These are phyloP conservation scores for Willisornis vidua DNA, from an alignment of 2,113 vertebrate species.

Conservation along the genomic window DNA sequence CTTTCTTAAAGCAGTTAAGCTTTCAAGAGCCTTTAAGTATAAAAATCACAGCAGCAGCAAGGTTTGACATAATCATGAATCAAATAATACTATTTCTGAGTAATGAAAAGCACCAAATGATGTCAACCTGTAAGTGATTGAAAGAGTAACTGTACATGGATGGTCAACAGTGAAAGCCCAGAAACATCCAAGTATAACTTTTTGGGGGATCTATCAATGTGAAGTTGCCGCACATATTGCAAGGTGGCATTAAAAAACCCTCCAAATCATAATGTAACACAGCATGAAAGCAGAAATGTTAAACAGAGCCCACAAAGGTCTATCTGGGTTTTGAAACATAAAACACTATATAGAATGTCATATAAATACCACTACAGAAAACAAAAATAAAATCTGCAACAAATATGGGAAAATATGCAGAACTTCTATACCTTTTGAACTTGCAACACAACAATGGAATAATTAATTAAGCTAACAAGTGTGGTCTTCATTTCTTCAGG, in stretches of 20 bases:
- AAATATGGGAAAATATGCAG: neutral
- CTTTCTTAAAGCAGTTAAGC: neutral
- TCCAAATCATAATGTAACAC: neutral
- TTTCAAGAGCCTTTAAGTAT: slow-evolving; percentile 15
- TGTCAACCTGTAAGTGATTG: neutral
- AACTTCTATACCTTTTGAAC: neutral
- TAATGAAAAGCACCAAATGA: neutral
- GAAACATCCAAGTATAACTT: neutral
- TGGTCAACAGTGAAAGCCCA: neutral
- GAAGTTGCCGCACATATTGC: neutral
- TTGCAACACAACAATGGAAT: neutral
- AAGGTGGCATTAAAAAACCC: neutral
- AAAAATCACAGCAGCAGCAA: slow-evolving; percentile 15
- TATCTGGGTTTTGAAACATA: neutral
- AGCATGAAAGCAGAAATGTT: slow-evolving; percentile 17
- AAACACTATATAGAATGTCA: slow-evolving; percentile 27
- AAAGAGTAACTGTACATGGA: neutral
- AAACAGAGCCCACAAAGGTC: neutral
- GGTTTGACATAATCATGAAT: neutral
- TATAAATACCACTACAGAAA: slow-evolving; percentile 17
- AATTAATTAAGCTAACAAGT: neutral
- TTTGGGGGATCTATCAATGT: neutral
- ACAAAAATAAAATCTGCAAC: slow-evolving; percentile 21
- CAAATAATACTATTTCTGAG: slow-evolving; percentile 6
- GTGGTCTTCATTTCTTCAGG: neutral